These are phyloP conservation scores for Timandra comae DNA, from an alignment of 2,888 invertebrate species.

Conservation along the genomic window DNA sequence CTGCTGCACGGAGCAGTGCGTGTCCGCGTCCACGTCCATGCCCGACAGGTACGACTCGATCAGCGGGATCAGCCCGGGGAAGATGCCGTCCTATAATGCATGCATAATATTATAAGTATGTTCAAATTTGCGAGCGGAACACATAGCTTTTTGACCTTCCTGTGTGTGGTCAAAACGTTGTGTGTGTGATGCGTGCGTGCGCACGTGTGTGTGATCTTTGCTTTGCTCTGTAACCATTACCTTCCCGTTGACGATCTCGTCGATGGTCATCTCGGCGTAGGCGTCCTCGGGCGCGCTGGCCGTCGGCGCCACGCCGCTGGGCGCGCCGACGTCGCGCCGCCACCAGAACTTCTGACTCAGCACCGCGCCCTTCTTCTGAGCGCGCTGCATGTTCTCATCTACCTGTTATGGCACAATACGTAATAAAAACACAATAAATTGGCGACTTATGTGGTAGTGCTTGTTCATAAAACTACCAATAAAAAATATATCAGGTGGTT, in stretches of 20 bases:
- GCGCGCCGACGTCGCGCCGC: slow-evolving; percentile 83
- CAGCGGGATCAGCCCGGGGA: slow-evolving; percentile 95
- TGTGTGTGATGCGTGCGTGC: neutral
- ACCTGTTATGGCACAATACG: slow-evolving; percentile 67
- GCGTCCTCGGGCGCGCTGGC: slow-evolving; percentile 44
- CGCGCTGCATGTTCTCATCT: slow-evolving; percentile 97
- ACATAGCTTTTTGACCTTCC: too few species aligned
- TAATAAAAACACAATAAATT: too few species aligned
- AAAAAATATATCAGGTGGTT: too few species aligned
- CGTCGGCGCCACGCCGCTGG: slow-evolving; percentile 43
- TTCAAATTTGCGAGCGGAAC: too few species aligned
- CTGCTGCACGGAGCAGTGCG: slow-evolving; percentile 97
- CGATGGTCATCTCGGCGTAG: slow-evolving; percentile 89
- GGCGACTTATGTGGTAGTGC: too few species aligned
- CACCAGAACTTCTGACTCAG: slow-evolving; percentile 94
- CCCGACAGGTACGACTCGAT: slow-evolving; percentile 95
- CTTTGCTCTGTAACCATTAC: slow-evolving; percentile 66
- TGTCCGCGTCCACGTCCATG: slow-evolving; percentile 98
- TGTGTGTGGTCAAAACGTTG: neutral
- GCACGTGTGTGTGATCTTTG: too few species aligned
- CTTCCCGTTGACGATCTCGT: slow-evolving; percentile 98
- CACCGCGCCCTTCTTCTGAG: slow-evolving; percentile 94
- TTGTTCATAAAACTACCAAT: too few species aligned
- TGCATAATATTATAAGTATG: too few species aligned
- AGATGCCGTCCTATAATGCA: slow-evolving; percentile 90